Percentiles rank a stretch among this genome's conserved stretches.
Conservation (phyloP, 2,797 vertebrate species). For the Etheostoma perlongum region DNA sequence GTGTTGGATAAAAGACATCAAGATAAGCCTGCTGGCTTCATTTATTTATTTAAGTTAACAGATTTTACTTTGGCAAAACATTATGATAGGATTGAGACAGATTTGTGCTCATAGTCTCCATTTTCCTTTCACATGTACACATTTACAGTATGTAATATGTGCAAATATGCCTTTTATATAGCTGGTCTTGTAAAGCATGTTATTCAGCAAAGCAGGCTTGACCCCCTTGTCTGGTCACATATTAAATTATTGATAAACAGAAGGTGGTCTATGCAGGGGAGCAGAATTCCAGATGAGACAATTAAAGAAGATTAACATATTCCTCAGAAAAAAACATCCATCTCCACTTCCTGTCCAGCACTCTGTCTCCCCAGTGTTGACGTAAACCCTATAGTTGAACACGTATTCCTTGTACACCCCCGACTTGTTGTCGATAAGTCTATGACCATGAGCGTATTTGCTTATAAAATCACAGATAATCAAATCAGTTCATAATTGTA, state of each 20-base stretch:
- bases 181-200: constrained; percentile 6
- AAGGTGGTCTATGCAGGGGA: constrained; percentile 49
- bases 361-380: constrained; percentile 8
- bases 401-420: background rate
- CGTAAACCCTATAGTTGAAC: constrained; percentile 4
- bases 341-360: constrained; percentile 56
- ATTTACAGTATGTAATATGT: constrained; percentile 11
- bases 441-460: background rate
- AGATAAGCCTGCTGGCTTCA: background rate
- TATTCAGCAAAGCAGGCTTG: constrained; percentile 25
- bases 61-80: background rate
- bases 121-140: background rate
- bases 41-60: background rate
- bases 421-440: background rate
- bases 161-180: background rate
- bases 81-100: background rate
- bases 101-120: background rate
- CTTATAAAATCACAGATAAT: background rate
- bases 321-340: constrained; percentile 45
- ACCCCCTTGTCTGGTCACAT: constrained; percentile 19
- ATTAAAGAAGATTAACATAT: constrained; percentile 64
- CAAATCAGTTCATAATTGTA: background rate
- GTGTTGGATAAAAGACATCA: background rate
- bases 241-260: constrained; percentile 63
- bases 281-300: constrained; percentile 63